These are phyloP conservation scores for Psococerastis gibbosa DNA, from an alignment of 2,888 invertebrate species.

Conservation along the genomic window DNA sequence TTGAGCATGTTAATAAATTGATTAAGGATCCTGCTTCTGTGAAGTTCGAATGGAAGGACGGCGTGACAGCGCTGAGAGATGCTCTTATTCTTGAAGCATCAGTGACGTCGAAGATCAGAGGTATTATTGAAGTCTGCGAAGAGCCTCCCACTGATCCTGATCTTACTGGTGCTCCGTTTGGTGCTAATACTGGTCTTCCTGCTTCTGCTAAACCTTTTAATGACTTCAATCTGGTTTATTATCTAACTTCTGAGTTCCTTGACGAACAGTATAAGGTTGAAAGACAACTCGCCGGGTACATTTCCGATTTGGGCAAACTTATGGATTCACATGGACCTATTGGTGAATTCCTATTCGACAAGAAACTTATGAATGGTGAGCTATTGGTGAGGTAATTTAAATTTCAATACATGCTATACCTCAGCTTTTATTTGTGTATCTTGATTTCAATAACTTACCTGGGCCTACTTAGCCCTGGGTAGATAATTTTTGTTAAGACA, in stretches of 20 bases:
- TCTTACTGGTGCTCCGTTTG: too few relatives aligned
- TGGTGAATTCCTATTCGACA: conserved; percentile 72
- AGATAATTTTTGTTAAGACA: too few relatives aligned
- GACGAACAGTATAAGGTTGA: conserved; percentile 79
- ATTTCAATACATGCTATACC: too few relatives aligned
- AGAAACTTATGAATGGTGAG: conserved; percentile 52
- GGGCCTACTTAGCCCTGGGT: too few relatives aligned
- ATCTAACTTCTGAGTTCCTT: conserved; percentile 50
- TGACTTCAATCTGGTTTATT: conserved; percentile 67
- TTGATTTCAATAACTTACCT: too few relatives aligned
- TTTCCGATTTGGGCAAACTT: conserved; percentile 57
- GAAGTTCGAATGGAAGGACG: conserved; percentile 32
- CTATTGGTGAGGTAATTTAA: too few relatives aligned
- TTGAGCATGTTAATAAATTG: conserved; percentile 36
- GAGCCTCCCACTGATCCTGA: conserved; percentile 18
- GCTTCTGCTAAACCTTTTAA: too few relatives aligned
- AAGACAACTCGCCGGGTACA: conserved; percentile 61
- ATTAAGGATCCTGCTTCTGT: conserved; percentile 27
- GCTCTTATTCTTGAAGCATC: conserved; percentile 57
- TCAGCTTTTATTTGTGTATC: too few relatives aligned
- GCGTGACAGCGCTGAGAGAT: conserved; percentile 47
- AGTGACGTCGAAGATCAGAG: conserved; percentile 57
- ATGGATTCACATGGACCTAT: conserved; percentile 45
- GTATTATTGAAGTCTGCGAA: conserved; percentile 53
- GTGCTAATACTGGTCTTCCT: too few relatives aligned